A percentile compares a stretch with the other conserved stretches of the same genome.
Conservation (phyloP, 2,888 invertebrate genomes). For the Brachyopa scutellaris region DNA sequence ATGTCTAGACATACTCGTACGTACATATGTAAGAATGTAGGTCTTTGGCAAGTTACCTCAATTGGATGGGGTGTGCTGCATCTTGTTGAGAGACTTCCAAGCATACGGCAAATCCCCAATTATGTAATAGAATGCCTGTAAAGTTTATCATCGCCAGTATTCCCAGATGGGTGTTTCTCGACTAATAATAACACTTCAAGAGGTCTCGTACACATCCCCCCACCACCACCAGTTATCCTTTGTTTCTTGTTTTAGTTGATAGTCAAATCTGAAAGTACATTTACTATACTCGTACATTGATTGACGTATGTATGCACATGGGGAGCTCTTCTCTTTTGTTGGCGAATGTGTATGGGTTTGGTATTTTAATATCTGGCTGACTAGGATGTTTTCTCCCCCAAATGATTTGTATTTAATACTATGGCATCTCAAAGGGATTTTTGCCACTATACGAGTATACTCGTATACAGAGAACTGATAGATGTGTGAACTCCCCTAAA, state of each 20-base stretch:
- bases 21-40: no score
- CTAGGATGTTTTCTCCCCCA: conserved; percentile 46
- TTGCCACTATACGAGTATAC: neutral
- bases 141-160: conserved; percentile 7
- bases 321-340: neutral
- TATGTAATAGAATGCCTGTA: conserved; percentile 25
- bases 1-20: conserved; percentile 47
- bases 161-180: conserved; percentile 21
- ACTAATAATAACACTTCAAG: conserved; percentile 50
- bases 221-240: conserved; percentile 12
- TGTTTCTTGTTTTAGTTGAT: conserved; percentile 59
- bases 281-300: conserved; percentile 59
- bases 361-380: conserved; percentile 60
- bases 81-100: conserved; percentile 8
- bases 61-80: conserved; percentile 24
- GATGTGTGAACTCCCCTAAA: conserved; percentile 23
- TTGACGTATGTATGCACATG: conserved; percentile 37
- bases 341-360: neutral
- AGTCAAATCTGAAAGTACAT: conserved; percentile 59
- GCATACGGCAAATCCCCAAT: conserved; percentile 46
- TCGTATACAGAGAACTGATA: neutral
- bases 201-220: no score
- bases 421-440: conserved; percentile 44
- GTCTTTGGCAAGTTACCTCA: conserved; percentile 9
- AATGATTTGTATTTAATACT: conserved; percentile 45